Conservation (phyloP, 2,113 vertebrate species). For the Aegithalos caudatus region DNA sequence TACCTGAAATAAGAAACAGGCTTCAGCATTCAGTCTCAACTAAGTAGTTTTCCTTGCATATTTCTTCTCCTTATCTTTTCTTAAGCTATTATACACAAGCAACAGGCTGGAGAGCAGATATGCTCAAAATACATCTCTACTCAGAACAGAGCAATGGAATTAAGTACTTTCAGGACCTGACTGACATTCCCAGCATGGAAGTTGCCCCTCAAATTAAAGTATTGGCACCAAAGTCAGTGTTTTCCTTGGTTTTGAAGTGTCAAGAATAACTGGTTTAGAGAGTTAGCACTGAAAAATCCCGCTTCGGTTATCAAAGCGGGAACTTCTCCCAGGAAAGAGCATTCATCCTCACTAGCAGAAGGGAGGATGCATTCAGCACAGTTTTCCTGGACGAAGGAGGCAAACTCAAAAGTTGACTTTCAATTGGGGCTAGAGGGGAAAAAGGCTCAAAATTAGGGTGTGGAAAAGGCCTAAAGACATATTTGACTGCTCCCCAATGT, state of each 20-base stretch:
- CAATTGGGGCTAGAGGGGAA: not conserved
- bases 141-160: not conserved
- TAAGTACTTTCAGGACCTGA: not conserved
- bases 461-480: not conserved
- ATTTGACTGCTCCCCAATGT: not conserved
- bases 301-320: not conserved
- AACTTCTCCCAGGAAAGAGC: not conserved
- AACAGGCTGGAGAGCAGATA: not conserved
- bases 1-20: not conserved
- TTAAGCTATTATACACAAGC: not conserved
- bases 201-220: not conserved
- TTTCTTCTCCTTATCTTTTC: not conserved
- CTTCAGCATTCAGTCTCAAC: not conserved
- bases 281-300: not conserved
- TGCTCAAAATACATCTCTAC: not conserved
- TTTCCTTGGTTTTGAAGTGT: not conserved
- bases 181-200: not conserved
- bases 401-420: not conserved
- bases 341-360: not conserved
- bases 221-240: not conserved
- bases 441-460: not conserved
- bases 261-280: not conserved
- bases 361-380: not conserved
- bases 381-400: not conserved
- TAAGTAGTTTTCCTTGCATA: not conserved